These are phyloP conservation scores for Hemibagrus guttatus DNA, from an alignment of 2,797 vertebrate species.

Conservation along the genomic window DNA sequence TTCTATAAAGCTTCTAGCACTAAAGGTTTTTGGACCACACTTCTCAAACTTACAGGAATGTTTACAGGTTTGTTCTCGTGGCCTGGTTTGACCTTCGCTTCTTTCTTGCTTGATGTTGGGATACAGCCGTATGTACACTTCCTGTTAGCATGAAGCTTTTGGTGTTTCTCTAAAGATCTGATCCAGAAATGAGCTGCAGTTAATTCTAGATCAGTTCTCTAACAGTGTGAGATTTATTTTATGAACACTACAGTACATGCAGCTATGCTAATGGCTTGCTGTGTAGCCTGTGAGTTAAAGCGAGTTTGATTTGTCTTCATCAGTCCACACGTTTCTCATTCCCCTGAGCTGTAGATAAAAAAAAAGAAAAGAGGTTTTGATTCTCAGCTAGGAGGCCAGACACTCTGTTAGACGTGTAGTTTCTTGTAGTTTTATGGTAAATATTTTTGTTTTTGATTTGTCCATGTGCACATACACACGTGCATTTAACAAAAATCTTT, in stretches of 20 bases:
- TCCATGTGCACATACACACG: not conserved
- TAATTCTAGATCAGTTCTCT: not conserved
- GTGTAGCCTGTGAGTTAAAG: not conserved
- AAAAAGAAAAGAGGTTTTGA: not conserved
- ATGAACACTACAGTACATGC: too few species aligned
- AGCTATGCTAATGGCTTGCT: not conserved
- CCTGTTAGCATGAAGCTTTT: not conserved
- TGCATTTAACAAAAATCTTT: not conserved
- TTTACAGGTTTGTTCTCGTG: not conserved
- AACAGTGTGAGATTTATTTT: not conserved
- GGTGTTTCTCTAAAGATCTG: not conserved
- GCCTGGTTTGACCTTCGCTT: not conserved
- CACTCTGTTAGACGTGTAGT: not conserved
- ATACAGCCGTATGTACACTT: not conserved
- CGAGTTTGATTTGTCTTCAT: not conserved
- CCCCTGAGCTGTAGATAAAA: constrained; percentile 1
- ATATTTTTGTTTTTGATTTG: not conserved
- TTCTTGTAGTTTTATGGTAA: not conserved
- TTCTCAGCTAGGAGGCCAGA: not conserved
- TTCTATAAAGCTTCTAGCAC: not conserved
- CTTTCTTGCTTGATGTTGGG: not conserved
- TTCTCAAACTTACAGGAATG: not conserved
- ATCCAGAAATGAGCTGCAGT: not conserved
- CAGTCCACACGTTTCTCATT: not conserved
- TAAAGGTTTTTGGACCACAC: not conserved